Base-by-base conservation (phyloP, 2,888 invertebrate species). In the Cryptosula pallasiana region DNA sequence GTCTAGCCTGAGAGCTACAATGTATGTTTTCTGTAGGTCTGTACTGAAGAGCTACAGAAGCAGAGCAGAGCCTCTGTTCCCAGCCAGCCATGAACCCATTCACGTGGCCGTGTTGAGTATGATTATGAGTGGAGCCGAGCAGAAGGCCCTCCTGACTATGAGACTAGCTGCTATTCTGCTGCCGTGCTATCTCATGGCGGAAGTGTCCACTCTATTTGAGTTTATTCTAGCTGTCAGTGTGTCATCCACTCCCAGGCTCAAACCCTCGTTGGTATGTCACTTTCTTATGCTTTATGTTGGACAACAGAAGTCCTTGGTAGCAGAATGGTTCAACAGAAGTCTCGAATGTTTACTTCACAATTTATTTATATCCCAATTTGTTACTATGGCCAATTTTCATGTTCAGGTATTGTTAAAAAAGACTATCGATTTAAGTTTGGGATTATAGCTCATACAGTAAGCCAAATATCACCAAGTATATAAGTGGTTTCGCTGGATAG, bases 131-230 rank as follows among this genome's bases (percentile, higher is more conserved):
- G 63, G 32, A 32, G 9, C 3, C 2, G 63, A 63, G n/a, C 32
- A 25, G 27, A 63, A 32, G n/a, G 63, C 63, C n/a, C 13, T 63
- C 5, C 27, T 63, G 13, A 27, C 32, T 5, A 63, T 63, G 63
- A 27, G 63, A 34, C 63, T 63, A 2, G 63, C 63, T 9, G 9
- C 63, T n/a, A 25, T 63, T 27, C 63, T 63, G 27, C 63, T 63
- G 27, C 63, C 63, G 9, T 63, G 63, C 63, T 63, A 63, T 32
- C 32, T 63, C 25, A 27, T 63, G 27, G 63, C 63, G 13, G 63
- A 63, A 32, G 25, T 63, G 5, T 3, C 32, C 32, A 32, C 63
- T 13, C 63, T 63, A 13, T 32, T 63, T 5, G 2, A 63, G 29
- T 63, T 29, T 32, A 27, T 63, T 13, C 63, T 29, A 25, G 29